Base-by-base conservation (phyloP, 2,113 vertebrate genomes). In the Pseudopodoces humilis region DNA sequence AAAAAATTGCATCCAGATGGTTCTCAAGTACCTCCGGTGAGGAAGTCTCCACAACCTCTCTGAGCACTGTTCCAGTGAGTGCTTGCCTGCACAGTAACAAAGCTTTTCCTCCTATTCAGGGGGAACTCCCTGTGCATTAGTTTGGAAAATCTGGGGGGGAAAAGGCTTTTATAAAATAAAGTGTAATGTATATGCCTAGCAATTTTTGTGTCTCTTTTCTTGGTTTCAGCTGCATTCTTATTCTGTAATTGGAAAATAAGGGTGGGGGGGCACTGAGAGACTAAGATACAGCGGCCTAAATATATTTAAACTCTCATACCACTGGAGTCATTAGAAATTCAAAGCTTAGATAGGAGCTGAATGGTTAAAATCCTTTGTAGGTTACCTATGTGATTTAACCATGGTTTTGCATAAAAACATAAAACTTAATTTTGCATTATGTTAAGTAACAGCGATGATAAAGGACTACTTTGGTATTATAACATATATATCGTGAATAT, bases 51-150 rank as follows among this genome's bases (percentile, higher is more conserved):
- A 55, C 13, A 10, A 7, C 6, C 3, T 79, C 56, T 56, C 41
- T 63, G 41, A 20, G 24, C 30, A 35, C 30, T 35, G 13, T 55
- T 41, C 49, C 65, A 47, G 16, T 17, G 10, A 0, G 0, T 1
- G 4, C 9, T 47, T 11, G 30, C n/a, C 24, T 3, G 3, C 24
- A 35, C 11, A 55, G 20, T 12, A 47, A 41, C 13, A 11, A 27
- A 37, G 3, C 1, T 70, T 46, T 70, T 33, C 41, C 5, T 55
- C 19, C 3, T n/a, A 5, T n/a, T 55, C 6, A 14, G 30, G 27
- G 8, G 13, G 4, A 70, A 2, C 15, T n/a, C 63, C 58, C 6
- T 41, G 16, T n/a, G 20, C 24, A 31, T 49, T 39, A 31, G 7
- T 56, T 49, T 87, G 63, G n/a, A 56, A 43, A 83, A 28, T 11